phyloP scores from a whole-genome alignment of 1,140 invertebrate species.

The Kradibia gibbosae region DNA sequence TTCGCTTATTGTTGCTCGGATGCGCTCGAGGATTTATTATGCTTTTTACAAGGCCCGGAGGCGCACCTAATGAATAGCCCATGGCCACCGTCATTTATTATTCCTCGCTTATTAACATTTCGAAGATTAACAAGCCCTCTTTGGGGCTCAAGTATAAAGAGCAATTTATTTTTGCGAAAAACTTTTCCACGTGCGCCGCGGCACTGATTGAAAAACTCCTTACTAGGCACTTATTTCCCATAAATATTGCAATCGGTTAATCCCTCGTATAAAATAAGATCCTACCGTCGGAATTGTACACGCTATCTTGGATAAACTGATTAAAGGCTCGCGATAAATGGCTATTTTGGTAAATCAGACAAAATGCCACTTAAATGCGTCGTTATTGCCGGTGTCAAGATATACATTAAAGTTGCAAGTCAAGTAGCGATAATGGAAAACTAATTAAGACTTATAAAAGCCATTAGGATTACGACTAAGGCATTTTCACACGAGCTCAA shows the following conservation, averaged over 20 bases:
- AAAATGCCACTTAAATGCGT: constrained; percentile 3
- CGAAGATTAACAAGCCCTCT: neutral
- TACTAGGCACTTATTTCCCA: neutral
- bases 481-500: no score
- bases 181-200: no score
- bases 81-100: neutral
- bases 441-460: constrained; percentile 30
- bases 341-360: constrained; percentile 2
- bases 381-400: neutral
- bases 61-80: neutral
- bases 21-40: no score
- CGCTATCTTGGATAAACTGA: neutral
- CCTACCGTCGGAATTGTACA: neutral
- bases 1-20: no score
- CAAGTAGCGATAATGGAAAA: constrained; percentile 30
- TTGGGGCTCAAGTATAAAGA: no score
- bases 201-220: neutral
- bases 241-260: constrained; percentile 5
- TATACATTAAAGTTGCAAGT: constrained; percentile 10
- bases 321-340: constrained; percentile 8
- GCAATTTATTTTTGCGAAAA: no score
- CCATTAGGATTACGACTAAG: neutral
- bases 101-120: neutral
- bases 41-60: neutral
- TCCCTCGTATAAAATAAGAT: neutral